phyloP scores from a whole-genome alignment of 2,113 vertebrate genomes.

The Megaceryle torquata region DNA sequence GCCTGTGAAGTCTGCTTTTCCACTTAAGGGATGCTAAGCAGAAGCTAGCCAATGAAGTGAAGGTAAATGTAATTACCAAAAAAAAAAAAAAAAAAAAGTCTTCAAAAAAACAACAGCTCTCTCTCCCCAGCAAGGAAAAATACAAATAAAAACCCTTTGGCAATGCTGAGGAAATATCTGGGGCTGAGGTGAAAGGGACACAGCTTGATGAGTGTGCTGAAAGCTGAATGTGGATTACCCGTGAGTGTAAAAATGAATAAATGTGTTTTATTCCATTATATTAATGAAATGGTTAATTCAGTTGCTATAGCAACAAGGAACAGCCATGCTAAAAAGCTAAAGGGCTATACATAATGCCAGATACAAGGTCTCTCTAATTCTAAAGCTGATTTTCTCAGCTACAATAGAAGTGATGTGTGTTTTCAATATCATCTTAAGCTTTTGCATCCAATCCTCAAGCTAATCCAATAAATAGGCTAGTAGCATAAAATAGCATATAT shows the following conservation, averaged over 20 bases:
- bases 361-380: slow-evolving; percentile 80
- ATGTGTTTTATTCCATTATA: slow-evolving; percentile 68
- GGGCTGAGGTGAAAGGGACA: slow-evolving; percentile 38
- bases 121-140: background rate
- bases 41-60: slow-evolving; percentile 61
- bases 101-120: slow-evolving; percentile 4
- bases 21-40: slow-evolving; percentile 59
- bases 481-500: slow-evolving; percentile 62
- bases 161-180: slow-evolving; percentile 51
- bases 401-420: slow-evolving; percentile 77
- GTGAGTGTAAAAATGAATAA: slow-evolving; percentile 59
- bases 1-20: slow-evolving; percentile 53
- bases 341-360: slow-evolving; percentile 83
- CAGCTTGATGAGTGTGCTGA: slow-evolving; percentile 56
- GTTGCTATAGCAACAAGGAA: slow-evolving; percentile 88
- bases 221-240: slow-evolving; percentile 46
- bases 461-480: slow-evolving; percentile 76
- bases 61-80: slow-evolving; percentile 65
- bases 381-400: slow-evolving; percentile 82
- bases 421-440: slow-evolving; percentile 77
- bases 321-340: slow-evolving; percentile 81
- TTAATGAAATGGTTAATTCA: slow-evolving; percentile 83
- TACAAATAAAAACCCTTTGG: slow-evolving; percentile 43
- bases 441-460: slow-evolving; percentile 71
- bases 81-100: slow-evolving; percentile 28